Evolutionary conservation across 2,113 vertebrate genomes (phyloP), one percentile per base, ranked within the genome.

Genomic region (Cephalopholis sonnerati): DNA sequence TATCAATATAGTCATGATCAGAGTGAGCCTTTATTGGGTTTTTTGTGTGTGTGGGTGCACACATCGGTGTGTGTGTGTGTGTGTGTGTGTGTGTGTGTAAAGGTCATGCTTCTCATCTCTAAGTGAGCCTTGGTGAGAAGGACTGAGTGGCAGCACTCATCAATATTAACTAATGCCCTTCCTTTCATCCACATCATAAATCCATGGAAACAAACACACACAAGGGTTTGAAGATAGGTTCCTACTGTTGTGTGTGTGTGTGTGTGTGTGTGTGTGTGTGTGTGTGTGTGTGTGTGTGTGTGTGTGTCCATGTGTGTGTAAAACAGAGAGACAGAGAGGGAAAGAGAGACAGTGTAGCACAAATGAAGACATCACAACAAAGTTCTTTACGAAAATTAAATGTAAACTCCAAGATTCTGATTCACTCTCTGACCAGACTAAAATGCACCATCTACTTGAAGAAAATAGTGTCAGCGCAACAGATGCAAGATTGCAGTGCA

Each of bases 131-230:
- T 87, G n/a, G 87, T 87, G 85, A 90, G 90, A 81, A 79, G 80
- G 73, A 72, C 74, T 85, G 88, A 94, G 90, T 91, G 91, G 92
- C 92, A 92, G 87, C 90, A 85, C 89, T 95, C 92, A 94, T 94
- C 92, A 94, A 94, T 95, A 95, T 93, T 94, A 93, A 94, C 90
- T 88, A 92, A 87, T 89, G 92, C 87, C 88, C 91, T 94, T 93
- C 85, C 90, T 94, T 94, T 94, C 86, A 94, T 93, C 89, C 79
- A 73, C 86, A 85, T 77, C 90, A 92, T 91, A 93, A 90, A 94
- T 89, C 88, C 76, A 79, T 88, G 84, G 87, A 91, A 86, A 90
- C 87, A 86, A 83, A 85, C 72, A 78, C 83, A 89, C 41, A 61
- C 25, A 67, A 74, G 29, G 66, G 27, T 79, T 68, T 71, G 41